phyloP scores from a whole-genome alignment of 2,888 invertebrate genomes.

The Mesopsocus fuscifrons region DNA sequence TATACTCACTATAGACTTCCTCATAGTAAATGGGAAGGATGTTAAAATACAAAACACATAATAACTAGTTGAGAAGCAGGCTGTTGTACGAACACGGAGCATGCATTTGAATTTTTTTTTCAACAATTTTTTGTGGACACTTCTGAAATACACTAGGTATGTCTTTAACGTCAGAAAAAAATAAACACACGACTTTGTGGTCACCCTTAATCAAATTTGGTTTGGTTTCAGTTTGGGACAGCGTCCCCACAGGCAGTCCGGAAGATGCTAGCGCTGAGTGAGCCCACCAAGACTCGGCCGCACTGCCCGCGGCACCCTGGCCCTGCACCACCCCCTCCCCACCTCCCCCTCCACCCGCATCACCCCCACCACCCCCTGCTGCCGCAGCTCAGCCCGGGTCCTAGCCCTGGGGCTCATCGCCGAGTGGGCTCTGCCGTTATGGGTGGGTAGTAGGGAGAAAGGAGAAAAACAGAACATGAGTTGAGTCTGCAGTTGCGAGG shows the following conservation, averaged over 20 bases:
- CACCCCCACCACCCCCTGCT: conserved; percentile 24
- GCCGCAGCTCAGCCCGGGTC: conserved; percentile 25
- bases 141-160: too few relatives aligned
- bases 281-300: conserved; percentile 70
- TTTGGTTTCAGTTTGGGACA: conserved; percentile 37
- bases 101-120: too few relatives aligned
- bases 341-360: conserved; percentile 40
- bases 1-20: background rate
- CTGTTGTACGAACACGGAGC: background rate
- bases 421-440: conserved; percentile 19
- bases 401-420: conserved; percentile 34
- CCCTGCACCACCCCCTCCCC: conserved; percentile 27
- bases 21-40: background rate
- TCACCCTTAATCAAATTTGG: too few relatives aligned
- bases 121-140: too few relatives aligned
- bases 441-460: conserved; percentile 2
- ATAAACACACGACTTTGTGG: too few relatives aligned
- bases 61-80: background rate
- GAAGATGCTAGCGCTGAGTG: conserved; percentile 81
- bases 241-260: conserved; percentile 94
- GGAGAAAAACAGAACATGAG: too few relatives aligned
- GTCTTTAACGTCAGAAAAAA: too few relatives aligned
- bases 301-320: conserved; percentile 60
- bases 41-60: background rate
- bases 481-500: too few relatives aligned